Percentiles rank a stretch among this genome's conserved stretches.
Evolutionary conservation across 2,113 vertebrate genomes (phyloP).

Genomic region (Clarias batrachus): DNA sequence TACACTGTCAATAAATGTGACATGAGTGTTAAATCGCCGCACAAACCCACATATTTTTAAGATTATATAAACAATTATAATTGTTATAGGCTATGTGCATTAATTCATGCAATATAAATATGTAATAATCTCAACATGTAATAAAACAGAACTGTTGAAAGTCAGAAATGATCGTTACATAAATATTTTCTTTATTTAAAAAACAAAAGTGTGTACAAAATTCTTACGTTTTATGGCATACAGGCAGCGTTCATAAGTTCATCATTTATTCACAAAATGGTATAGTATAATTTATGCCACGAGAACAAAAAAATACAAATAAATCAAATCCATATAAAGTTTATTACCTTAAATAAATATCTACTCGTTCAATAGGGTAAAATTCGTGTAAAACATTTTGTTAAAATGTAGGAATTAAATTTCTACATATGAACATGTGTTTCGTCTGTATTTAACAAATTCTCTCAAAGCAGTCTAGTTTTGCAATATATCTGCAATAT

Average conservation of each 20-base stretch:
- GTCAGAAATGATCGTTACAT: neutral
- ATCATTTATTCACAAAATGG: neutral
- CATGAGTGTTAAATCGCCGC: conserved; percentile 23
- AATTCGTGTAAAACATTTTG: neutral
- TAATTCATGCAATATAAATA: neutral
- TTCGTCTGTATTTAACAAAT: neutral
- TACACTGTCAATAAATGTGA: conserved; percentile 28
- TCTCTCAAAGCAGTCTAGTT: neutral
- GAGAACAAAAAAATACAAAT: neutral
- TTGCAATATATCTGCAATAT: neutral
- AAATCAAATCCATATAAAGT: neutral
- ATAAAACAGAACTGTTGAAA: neutral
- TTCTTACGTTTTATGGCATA: neutral
- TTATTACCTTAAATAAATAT: neutral
- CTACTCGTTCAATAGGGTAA: neutral
- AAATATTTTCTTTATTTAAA: neutral
- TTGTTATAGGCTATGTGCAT: neutral
- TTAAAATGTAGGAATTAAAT: neutral
- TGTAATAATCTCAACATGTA: neutral
- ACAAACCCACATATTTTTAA: neutral
- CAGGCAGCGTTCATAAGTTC: neutral
- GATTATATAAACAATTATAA: no score
- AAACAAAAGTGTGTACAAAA: neutral
- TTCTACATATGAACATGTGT: neutral
- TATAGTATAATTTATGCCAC: no score